Conservation (phyloP, 2,797 vertebrate species). For the Notolepis coatsorum region DNA sequence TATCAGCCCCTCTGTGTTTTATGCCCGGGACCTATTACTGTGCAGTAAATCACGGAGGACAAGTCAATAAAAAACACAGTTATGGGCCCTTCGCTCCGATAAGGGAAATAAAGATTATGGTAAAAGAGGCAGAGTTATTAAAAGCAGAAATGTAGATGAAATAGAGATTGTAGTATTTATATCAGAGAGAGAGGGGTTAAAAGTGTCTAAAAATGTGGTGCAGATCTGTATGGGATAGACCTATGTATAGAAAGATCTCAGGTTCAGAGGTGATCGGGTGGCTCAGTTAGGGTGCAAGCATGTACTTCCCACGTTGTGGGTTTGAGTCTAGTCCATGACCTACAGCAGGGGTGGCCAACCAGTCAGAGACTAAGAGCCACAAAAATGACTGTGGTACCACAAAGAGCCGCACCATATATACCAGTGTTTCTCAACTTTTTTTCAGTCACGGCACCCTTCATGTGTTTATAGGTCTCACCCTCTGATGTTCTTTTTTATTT, state of each 20-base stretch:
- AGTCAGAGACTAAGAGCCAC: no score
- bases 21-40: slow-evolving; percentile 51
- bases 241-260: background rate
- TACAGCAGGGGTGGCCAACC: no score
- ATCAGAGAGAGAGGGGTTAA: slow-evolving; percentile 23
- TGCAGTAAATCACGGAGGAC: slow-evolving; percentile 67
- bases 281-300: no score
- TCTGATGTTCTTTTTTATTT: no score
- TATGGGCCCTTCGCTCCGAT: slow-evolving; percentile 36
- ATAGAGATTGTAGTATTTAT: slow-evolving; percentile 24
- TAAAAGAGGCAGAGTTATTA: slow-evolving; percentile 41
- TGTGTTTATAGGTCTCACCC: no score
- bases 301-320: no score
- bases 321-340: no score
- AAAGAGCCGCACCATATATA: no score
- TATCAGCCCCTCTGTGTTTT: slow-evolving; percentile 58
- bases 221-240: background rate
- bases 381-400: no score
- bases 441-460: no score
- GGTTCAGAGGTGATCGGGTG: no score
- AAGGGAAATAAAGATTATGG: slow-evolving; percentile 40
- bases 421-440: no score
- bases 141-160: slow-evolving; percentile 36
- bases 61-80: slow-evolving; percentile 42
- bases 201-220: slow-evolving; percentile 2